Base-by-base conservation (phyloP, 2,113 vertebrate genomes). In the Noctilio leporinus region DNA sequence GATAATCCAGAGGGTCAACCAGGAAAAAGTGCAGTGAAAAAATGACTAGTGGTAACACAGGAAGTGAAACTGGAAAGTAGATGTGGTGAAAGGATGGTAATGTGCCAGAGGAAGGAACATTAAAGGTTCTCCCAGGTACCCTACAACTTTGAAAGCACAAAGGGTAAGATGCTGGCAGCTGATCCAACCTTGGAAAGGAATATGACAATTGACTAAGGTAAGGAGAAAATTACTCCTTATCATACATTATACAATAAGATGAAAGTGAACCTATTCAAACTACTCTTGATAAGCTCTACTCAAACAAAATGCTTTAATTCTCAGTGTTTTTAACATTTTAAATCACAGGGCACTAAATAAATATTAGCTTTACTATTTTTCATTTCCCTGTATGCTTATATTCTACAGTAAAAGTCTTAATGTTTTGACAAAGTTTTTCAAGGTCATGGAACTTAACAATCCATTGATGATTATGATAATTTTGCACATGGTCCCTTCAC, bases 301-400 rank as follows among this genome's bases (percentile, higher is more conserved):
- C 15, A 53, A 87, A 96, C 64, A 89, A 93, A 93, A 80, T 40
- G 81, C 2, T 81, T 80, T 49, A 55, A 84, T 65, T 86, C 26
- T 91, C 51, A 55, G 33, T 67, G 28, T 83, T 89, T 86, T 51
- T 76, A 92, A 85, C n/a, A 72, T 35, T 94, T 92, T 86, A 65
- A 95, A 75, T 75, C 81, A 65, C 5, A 81, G 26, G 19, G 22
- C 20, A 70, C 45, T 59, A 86, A 75, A 47, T 49, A 81, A 93
- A 83, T 17, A 55, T 5, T 28, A 55, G 40, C 16, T 57, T 35
- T 53, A 75, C 2, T 85, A 30, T 62, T 75, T 82, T 57, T 33
- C 5, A 51, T 85, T 93, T 57, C 33, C 55, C 3, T 65, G 24
- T 38, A 53, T 15, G 85, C 55, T 73, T 49, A 95, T 43, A 72